Evolutionary conservation across 2,797 vertebrate genomes (phyloP).

Genomic region (Rallus crepitans): DNA sequence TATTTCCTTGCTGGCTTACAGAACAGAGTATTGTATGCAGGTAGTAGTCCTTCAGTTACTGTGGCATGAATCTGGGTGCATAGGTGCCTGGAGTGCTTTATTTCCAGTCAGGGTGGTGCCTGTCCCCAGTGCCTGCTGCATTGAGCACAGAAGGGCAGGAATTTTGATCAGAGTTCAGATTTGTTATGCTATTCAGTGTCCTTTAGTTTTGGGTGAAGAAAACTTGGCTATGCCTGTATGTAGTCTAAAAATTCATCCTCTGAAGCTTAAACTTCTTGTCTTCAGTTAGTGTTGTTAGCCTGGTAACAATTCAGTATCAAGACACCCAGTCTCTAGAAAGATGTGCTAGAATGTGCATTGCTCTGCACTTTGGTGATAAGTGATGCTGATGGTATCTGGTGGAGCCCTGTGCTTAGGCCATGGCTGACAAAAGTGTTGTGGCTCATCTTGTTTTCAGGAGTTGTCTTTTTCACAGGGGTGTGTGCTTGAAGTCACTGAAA

Average conservation of each 20-base stretch:
- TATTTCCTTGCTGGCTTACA: background rate
- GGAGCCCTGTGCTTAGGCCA: background rate
- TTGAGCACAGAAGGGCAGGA: background rate
- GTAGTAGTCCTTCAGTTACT: background rate
- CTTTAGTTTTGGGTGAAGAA: background rate
- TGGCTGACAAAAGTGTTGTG: background rate
- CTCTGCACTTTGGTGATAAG: background rate
- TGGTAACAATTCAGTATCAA: background rate
- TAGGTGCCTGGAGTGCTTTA: fast-evolving
- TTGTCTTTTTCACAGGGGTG: background rate
- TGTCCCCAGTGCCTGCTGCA: background rate
- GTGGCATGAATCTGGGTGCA: background rate
- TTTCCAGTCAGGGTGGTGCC: background rate
- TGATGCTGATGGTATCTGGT: background rate
- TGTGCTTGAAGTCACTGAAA: background rate
- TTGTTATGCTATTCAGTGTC: fast-evolving
- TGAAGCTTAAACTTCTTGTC: background rate
- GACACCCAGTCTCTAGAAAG: background rate
- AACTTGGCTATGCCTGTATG: background rate
- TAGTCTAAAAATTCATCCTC: background rate
- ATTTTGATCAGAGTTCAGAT: background rate
- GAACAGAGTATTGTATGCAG: fast-evolving
- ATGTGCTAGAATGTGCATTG: background rate
- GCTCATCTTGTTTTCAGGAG: background rate
- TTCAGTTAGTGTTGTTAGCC: background rate